Percentiles rank a stretch among this genome's conserved stretches.
phyloP scores from a whole-genome alignment of 30 jellyfish, hydroid and myxozoan species.

The Pseudorhiza aurosa region DNA sequence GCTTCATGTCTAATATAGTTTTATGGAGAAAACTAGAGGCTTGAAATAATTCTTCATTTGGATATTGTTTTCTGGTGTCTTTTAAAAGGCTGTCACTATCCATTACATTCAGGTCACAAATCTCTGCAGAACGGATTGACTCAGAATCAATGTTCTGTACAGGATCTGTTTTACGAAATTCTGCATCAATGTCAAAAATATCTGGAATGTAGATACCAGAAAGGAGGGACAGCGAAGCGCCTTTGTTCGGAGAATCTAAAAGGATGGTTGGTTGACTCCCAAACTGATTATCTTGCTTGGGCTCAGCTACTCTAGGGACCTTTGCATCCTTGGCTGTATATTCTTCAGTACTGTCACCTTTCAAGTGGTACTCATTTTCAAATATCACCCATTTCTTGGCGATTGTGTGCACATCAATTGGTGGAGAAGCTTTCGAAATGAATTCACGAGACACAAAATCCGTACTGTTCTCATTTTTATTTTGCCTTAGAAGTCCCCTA shows the following conservation, averaged over 20 bases:
- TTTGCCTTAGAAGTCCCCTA: no score
- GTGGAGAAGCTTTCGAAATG: no score
- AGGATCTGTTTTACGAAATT: background rate
- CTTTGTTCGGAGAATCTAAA: background rate
- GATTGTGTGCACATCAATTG: no score
- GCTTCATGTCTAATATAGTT: background rate
- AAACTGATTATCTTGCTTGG: no score
- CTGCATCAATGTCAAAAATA: background rate
- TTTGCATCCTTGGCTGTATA: no score
- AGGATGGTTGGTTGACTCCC: background rate
- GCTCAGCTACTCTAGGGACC: no score
- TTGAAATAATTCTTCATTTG: constrained; percentile 48
- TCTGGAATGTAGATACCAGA: background rate
- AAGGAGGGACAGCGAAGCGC: no score
- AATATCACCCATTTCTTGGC: no score
- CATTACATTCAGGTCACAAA: constrained; percentile 25
- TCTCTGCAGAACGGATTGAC: constrained; percentile 35
- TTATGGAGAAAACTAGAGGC: constrained; percentile 30
- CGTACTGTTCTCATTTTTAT: no score
- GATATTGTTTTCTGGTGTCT: constrained; percentile 47
- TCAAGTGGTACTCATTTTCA: no score
- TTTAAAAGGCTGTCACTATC: constrained; percentile 30
- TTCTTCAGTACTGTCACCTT: no score
- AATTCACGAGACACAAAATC: no score
- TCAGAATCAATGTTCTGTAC: constrained; percentile 18